Percentiles rank a stretch among this genome's conserved stretches.
phyloP scores from a whole-genome alignment of 2,888 invertebrate species.

The Malthinus seriepunctatus region DNA sequence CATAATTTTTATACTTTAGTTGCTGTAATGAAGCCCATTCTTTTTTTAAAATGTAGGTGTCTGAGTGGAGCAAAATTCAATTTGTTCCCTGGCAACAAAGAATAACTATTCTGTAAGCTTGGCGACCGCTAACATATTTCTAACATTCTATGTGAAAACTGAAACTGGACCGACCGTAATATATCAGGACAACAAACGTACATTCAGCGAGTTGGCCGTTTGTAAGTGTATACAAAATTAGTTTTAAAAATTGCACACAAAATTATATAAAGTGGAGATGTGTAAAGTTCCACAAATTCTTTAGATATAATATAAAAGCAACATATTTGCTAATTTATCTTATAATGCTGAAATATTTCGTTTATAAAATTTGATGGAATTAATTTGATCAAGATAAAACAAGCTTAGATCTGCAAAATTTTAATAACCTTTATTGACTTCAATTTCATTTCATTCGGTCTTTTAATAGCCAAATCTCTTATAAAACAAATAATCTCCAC shows the following conservation, averaged over 20 bases:
- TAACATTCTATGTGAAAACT: slow-evolving; percentile 41
- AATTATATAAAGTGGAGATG: slow-evolving; percentile 18
- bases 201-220: slow-evolving; percentile 34
- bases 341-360: slow-evolving; percentile 27
- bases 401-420: slow-evolving; percentile 39
- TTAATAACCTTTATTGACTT: slow-evolving; percentile 42
- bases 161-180: slow-evolving; percentile 43
- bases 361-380: slow-evolving; percentile 31
- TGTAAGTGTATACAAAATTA: slow-evolving; percentile 29
- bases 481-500: slow-evolving; percentile 31
- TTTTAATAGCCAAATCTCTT: slow-evolving; percentile 28
- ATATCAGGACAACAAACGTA: slow-evolving; percentile 44
- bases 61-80: slow-evolving; percentile 42
- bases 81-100: slow-evolving; percentile 40
- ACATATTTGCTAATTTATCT: slow-evolving; percentile 13
- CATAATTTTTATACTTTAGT: slow-evolving; percentile 23
- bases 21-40: slow-evolving; percentile 39
- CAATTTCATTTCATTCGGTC: slow-evolving; percentile 35
- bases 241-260: slow-evolving; percentile 27
- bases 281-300: slow-evolving; percentile 10
- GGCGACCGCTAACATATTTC: slow-evolving; percentile 42
- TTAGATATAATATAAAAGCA: slow-evolving; percentile 15
- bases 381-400: slow-evolving; percentile 41
- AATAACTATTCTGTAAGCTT: slow-evolving; percentile 37
- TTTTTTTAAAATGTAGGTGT: slow-evolving; percentile 40